Evolutionary conservation across 2,888 invertebrate species (phyloP), one percentile per base, ranked within the genome.

Genomic region (Protonemura montana): DNA sequence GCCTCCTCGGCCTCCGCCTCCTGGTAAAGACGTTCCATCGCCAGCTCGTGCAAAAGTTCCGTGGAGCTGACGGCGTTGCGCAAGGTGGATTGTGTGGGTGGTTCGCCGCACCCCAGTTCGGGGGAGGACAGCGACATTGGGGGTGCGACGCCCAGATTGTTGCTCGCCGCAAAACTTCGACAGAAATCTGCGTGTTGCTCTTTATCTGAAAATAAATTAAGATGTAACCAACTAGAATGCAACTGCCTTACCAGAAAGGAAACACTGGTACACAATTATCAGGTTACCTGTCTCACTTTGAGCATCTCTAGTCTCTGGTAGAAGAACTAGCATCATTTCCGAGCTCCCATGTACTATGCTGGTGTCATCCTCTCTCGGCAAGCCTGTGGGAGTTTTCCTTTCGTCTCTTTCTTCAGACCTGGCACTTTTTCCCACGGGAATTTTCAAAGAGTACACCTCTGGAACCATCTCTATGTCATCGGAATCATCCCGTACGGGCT

Each of bases 101-200:
- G 83, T 25, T 87, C 87, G 2, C 85, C 86, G 25, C 87, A 88
- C 3, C 95, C 94, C 87, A 97, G 91, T 90, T 97, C 97, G 0
- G 97, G 97, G 16, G 97, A 95, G 0, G 97, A 97, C 85, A 97
- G 92, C 0, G 97, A 97, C 89, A 97, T 93, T 21, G 96, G 96
- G 3, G 97, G 97, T 80, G 97, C 95, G 76, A 95, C 93, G 6
- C 76, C 30, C 59, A 84, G 21, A 29, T 84, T 84, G 76, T 76
- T 28, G 84, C 21, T 28, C 16, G 25, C 84, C 13, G 27, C 76
- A 26, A 76, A 76, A 83, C 82, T 86, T 59, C 86, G 82, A 30
- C 81, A 82, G 29, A 76, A 76, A 26, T 76, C 30, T 28, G 29
- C 86, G 25, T 82, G 82, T 21, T 42, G 82, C 25, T 82, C 86